Percentiles rank a stretch among this genome's conserved stretches.
phyloP scores from a whole-genome alignment of 2,797 vertebrate species.

The Alca torda region DNA sequence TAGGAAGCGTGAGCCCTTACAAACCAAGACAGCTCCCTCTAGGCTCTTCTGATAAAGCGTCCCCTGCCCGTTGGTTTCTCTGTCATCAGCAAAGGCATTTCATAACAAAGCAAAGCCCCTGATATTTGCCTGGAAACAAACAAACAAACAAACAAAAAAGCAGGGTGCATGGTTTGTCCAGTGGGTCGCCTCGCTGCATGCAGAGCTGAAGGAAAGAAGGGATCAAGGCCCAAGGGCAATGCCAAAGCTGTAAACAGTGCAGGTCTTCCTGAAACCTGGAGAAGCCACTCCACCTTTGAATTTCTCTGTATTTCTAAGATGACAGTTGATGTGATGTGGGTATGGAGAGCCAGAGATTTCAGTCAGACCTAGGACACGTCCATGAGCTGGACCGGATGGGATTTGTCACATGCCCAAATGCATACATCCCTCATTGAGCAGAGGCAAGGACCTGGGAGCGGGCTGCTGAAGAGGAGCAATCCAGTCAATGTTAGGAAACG shows the following conservation, averaged over 20 bases:
- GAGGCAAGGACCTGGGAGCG: neutral
- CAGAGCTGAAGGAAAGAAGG: neutral
- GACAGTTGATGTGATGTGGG: neutral
- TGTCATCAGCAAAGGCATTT: neutral
- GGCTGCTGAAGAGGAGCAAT: neutral
- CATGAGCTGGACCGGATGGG: neutral
- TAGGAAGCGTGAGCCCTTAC: neutral
- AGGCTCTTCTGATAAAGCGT: neutral
- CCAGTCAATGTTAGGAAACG: fast-evolving
- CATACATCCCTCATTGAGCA: fast-evolving
- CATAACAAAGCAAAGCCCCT: neutral
- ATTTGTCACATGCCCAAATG: neutral
- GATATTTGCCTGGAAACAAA: neutral
- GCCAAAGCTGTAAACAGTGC: neutral
- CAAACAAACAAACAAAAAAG: too few species aligned
- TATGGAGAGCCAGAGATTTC: neutral
- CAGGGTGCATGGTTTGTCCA: too few species aligned
- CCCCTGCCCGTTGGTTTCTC: neutral
- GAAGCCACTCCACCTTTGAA: neutral
- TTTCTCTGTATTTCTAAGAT: neutral
- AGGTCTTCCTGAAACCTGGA: neutral
- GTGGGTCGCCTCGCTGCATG: fast-evolving
- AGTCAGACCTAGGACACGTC: neutral
- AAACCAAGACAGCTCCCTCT: neutral
- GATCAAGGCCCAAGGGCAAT: neutral